These are phyloP conservation scores for Apoda limacodes DNA, from an alignment of 2,888 invertebrate genomes.

Conservation along the genomic window DNA sequence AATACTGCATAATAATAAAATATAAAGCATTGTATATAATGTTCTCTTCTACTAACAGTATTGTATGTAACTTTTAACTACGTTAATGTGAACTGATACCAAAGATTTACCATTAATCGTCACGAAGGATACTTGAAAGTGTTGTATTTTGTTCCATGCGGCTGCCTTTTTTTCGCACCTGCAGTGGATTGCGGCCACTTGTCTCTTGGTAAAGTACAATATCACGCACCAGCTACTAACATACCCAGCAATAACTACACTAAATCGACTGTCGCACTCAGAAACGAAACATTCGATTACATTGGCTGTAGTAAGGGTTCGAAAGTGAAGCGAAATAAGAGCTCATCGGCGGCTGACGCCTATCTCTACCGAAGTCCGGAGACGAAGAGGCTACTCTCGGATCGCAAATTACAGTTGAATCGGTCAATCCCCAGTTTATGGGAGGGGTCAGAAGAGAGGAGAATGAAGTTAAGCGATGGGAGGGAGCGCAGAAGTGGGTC, in stretches of 20 bases:
- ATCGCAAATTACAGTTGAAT: slow-evolving; percentile 53
- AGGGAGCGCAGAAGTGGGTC: slow-evolving; percentile 51
- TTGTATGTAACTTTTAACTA: no score
- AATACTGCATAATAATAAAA: no score
- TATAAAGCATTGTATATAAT: no score
- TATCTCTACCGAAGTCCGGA: slow-evolving; percentile 46
- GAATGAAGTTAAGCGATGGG: slow-evolving; percentile 29
- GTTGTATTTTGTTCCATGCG: slow-evolving; percentile 72
- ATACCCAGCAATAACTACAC: slow-evolving; percentile 53
- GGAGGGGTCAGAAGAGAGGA: slow-evolving; percentile 45
- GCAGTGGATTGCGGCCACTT: slow-evolving; percentile 75
- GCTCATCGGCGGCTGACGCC: slow-evolving; percentile 58
- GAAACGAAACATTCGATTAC: slow-evolving; percentile 48
- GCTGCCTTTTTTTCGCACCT: slow-evolving; percentile 69
- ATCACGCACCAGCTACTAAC: slow-evolving; percentile 73
- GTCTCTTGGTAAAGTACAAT: slow-evolving; percentile 77
- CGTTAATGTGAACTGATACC: no score
- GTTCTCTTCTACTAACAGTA: no score
- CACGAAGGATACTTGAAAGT: no score
- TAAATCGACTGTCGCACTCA: slow-evolving; percentile 38
- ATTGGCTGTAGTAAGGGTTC: slow-evolving; percentile 37
- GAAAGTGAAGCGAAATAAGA: slow-evolving; percentile 63
- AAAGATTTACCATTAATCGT: no score
- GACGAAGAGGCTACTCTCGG: slow-evolving; percentile 44
- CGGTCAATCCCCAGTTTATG: slow-evolving; percentile 61